Evolutionary conservation across 2,888 invertebrate genomes (phyloP), one percentile per base, ranked within the genome.

Genomic region (Caenorhabditis virilis): DNA sequence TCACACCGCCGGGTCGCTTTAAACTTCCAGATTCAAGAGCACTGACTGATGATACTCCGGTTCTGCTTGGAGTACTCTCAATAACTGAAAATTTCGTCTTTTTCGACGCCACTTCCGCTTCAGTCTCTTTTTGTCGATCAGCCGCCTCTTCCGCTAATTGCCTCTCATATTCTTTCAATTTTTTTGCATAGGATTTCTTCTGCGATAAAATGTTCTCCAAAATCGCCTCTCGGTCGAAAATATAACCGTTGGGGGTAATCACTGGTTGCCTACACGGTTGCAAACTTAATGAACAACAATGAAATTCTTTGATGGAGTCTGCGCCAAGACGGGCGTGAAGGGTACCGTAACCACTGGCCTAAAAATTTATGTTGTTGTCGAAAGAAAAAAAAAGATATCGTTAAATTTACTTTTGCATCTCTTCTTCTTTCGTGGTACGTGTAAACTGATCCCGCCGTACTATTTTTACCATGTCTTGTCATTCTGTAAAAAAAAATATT

Each of bases 381-480:
- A 9, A 49, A n/a, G 15, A 16, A 15, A 20, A 25, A 16, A 43
- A 51, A 27, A 30, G 23, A 16, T 20, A 23, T 22, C 13, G 18
- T 20, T 11, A 35, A 33, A 23, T 42, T 25, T 7, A 58, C 62
- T 48, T 90, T 89, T 1, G 94, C 93, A 84, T 98, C 97, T 83
- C 93, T 93, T 84, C 93, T 91, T 85, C 94, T 92, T 84, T 98
- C 98, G 79, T 95, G 92, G 80, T 98, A 97, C 0, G 97, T 94
- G 84, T 98, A 99, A 11, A 97, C 95, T 9, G 95, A 92, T 56
- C 95, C 93, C 1, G 98, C 97, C 1, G 98, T 99, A 82, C 93
- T 93, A 86, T 99, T 99, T 84, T 93, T 90, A 11, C 95, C 97
- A 84, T 99, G 98, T 52, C 98, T 88, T 6, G 86, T 86, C 87